Evolutionary conservation across 2,888 invertebrate genomes (phyloP), one percentile per base, ranked within the genome.

Genomic region (Drosophila paranaensis): DNA sequence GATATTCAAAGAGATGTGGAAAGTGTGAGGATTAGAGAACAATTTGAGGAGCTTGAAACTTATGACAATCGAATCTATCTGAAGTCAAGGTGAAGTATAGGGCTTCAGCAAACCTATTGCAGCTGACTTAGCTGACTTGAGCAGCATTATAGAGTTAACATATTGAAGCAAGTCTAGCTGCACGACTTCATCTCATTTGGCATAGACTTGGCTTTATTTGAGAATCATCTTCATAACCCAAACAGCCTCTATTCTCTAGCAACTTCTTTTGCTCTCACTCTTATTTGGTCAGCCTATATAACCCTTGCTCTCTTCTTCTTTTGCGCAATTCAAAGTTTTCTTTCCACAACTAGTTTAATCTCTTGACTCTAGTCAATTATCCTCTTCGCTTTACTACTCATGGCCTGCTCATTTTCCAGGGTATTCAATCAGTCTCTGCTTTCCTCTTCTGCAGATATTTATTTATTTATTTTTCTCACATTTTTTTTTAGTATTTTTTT

Each of bases 401-500:
- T 2, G 6, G 39, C 39, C n/a, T 5, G 2, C 1, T 14, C 3
- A 33, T 6, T 50, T 16, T 11, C 6, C 6, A 50, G 50, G 50
- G 50, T 50, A 50, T 50, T 13, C 50, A 16, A 35, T 35, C 13
- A 20, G 50, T 13, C 33, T 20, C 25, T 25, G 25, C 39, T n/a
- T 10, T 3, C 0, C n/a, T 39, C 10, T 25, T 39, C 9, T 53
- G 37, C 53, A 14, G 53, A 25, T 53, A 35, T 39, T 20, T 35
- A 20, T 51, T 51, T 51, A 16, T 51, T 35, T 53, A 9, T 8
- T 40, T 13, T 33, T 46, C 6, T 20, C 42, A 58, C 16, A 39
- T 33, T 10, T 51, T 68, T n/a, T n/a, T n/a, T n/a, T n/a, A n/a
- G n/a, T n/a, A n/a, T n/a, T n/a, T n/a, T n/a, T n/a, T n/a, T n/a